These are phyloP conservation scores for Heliangelus exortis DNA, from an alignment of 2,797 vertebrate species.

Conservation along the genomic window DNA sequence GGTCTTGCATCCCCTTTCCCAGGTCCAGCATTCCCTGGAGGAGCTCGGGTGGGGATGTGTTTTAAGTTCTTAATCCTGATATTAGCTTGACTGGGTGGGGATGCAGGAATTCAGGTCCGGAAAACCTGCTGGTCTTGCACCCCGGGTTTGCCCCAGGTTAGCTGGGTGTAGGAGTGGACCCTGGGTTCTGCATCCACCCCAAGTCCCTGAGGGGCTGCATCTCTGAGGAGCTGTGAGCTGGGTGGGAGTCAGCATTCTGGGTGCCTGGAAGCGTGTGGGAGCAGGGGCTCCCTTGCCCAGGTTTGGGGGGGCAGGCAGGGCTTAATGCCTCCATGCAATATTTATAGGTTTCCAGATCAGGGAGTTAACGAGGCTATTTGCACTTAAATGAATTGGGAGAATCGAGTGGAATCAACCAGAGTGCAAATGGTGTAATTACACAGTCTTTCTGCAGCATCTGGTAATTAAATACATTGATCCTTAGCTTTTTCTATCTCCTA, in stretches of 20 bases:
- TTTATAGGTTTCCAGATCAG: slow-evolving; percentile 20
- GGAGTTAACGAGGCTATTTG: not conserved
- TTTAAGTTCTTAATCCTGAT: not conserved
- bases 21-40: not conserved
- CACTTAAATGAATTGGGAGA: slow-evolving; percentile 19
- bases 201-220: not conserved
- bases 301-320: not conserved
- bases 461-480: slow-evolving; percentile 15
- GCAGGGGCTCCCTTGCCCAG: fast-evolving
- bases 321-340: not conserved
- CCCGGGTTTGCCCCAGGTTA: not conserved
- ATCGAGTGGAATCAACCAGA: not conserved
- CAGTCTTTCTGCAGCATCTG: not conserved
- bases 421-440: slow-evolving; percentile 20
- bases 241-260: not conserved
- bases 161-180: not conserved
- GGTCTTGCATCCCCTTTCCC: not conserved
- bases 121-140: not conserved
- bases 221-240: not conserved
- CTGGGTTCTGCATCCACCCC: too few relatives aligned
- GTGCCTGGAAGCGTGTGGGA: fast-evolving
- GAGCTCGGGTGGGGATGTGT: not conserved
- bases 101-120: not conserved
- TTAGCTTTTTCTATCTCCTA: not conserved
- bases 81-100: not conserved